Conservation (phyloP, 1,140 invertebrate genomes). For the Hyles vespertilio region DNA sequence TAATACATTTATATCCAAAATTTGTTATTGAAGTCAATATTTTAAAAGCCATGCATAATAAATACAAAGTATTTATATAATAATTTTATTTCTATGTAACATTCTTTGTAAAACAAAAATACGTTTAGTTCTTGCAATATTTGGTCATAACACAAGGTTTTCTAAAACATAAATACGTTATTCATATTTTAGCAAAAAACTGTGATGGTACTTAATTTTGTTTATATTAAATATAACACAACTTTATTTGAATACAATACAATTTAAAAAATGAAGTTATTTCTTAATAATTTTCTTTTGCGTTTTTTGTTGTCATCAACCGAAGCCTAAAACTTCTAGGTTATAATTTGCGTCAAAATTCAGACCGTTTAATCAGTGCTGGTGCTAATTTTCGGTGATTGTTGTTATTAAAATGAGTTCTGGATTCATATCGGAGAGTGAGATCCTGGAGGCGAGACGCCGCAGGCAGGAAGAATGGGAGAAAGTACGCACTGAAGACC, state of each 20-base stretch:
- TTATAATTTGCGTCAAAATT: not conserved
- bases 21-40: not conserved
- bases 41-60: not conserved
- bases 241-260: too few species aligned
- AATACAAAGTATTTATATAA: not conserved
- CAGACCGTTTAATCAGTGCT: not conserved
- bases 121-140: too few species aligned
- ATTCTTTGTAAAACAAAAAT: not conserved
- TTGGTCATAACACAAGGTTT: too few species aligned
- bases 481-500: slow-evolving; percentile 89
- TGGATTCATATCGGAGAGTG: slow-evolving; percentile 91
- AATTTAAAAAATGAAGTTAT: too few species aligned
- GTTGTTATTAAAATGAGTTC: slow-evolving; percentile 83
- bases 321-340: too few species aligned
- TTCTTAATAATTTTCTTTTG: too few species aligned
- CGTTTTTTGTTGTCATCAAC: too few species aligned
- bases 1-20: slow-evolving; percentile 1
- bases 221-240: too few species aligned
- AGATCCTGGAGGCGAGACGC: slow-evolving; percentile 86
- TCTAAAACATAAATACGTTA: too few species aligned
- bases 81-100: not conserved
- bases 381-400: not conserved
- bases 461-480: slow-evolving; percentile 96
- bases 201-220: too few species aligned
- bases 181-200: too few species aligned